Evolutionary conservation across 2,113 vertebrate species (phyloP), one percentile per base, ranked within the genome.

Genomic region (Propithecus coquereli): DNA sequence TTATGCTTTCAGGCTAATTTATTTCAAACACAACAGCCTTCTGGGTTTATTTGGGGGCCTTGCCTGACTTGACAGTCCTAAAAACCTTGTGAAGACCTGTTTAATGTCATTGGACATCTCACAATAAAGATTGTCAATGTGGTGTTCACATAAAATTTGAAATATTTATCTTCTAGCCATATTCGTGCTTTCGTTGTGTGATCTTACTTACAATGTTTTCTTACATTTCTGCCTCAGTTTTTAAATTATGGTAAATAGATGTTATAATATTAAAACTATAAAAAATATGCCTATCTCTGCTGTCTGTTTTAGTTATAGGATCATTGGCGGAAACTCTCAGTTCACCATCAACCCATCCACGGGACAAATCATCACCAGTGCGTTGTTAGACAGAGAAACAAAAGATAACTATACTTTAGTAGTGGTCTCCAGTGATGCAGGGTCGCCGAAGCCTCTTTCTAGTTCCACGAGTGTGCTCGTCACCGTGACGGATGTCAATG

Each of bases 331-430:
- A 65, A 99, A 99, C 83, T 99, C 99, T 0, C 99, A 99, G 71
- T 99, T 99, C 98, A 99, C 99, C 68, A 99, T 99, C 98, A 99
- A 99, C 98, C 99, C 99, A 0, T 99, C 99, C 1, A 99, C 99
- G 0, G 99, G 99, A 30, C 99, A 99, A 96, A 99, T 99, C 96
- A 99, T 99, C 98, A 99, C 99, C 96, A 99, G 99, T 17, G 99
- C 99, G 1, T 97, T 99, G 89, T 98, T 99, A 0, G 99, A 99
- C 97, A 98, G 99, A 63, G 99, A 99, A 86, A 96, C 96, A 0
- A 98, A 98, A 82, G 98, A 99, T 93, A 99, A 98, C 98, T 99
- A 99, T 94, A 99, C 99, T 40, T 98, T 99, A 97, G 97, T 99
- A 52, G 99, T 99, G n/a, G 99, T 99, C 94, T 99, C 99, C 0